phyloP scores from a whole-genome alignment of 2,797 vertebrate genomes.

The Acomys russatus region DNA sequence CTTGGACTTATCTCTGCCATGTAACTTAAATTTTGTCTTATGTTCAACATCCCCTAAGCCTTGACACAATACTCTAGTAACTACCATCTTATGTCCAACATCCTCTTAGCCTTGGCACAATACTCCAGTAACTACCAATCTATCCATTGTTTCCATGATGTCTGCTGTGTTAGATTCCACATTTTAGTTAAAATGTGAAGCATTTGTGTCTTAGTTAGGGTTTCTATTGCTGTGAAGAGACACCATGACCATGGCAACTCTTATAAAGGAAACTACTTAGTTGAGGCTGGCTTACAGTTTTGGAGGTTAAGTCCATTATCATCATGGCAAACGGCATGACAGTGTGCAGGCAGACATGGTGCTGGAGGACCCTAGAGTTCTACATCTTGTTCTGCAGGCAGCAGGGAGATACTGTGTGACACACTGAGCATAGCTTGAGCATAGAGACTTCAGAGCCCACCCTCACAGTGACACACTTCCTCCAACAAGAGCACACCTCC shows the following conservation, averaged over 20 bases:
- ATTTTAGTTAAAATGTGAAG: neutral
- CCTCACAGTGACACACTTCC: neutral
- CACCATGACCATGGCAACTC: neutral
- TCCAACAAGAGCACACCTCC: neutral
- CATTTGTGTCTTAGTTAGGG: neutral
- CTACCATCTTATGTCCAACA: neutral
- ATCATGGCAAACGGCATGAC: neutral
- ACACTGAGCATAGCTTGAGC: neutral
- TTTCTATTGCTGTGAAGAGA: neutral
- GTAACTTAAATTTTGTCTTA: neutral
- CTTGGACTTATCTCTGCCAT: neutral
- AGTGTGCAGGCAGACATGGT: neutral
- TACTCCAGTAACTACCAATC: neutral
- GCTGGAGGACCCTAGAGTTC: neutral
- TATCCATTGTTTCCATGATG: neutral
- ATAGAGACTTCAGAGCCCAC: neutral
- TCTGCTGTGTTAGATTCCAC: neutral
- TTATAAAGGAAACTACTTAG: neutral
- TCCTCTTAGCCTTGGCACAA: neutral
- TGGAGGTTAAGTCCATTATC: neutral
- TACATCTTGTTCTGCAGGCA: neutral
- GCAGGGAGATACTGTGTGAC: neutral
- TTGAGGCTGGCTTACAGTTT: neutral
- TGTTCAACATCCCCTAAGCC: neutral
- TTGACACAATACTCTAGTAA: neutral